phyloP scores from a whole-genome alignment of 2,113 vertebrate genomes.

The Gambusia affinis region DNA sequence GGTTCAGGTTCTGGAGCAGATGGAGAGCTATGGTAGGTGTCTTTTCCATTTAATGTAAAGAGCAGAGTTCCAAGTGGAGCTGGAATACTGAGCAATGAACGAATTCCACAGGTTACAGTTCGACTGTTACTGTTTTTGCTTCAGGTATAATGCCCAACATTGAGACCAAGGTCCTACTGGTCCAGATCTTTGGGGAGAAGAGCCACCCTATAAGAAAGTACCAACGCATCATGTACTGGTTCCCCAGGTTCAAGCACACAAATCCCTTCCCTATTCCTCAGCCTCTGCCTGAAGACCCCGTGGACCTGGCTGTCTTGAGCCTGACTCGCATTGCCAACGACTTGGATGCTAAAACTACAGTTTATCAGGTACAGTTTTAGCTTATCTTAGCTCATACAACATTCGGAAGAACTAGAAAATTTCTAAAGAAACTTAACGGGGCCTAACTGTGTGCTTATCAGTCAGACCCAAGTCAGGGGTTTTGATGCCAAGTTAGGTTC shows the following conservation, averaged over 20 bases:
- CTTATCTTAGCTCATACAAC: not conserved
- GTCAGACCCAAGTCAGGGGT: too few relatives aligned
- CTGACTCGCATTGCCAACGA: conserved; percentile 84
- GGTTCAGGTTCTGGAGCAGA: conserved; percentile 86
- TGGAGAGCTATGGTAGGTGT: conserved; percentile 86
- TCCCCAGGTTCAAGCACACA: conserved; percentile 83
- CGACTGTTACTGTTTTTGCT: not conserved
- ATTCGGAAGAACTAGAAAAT: too few relatives aligned
- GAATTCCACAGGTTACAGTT: not conserved
- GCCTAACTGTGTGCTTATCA: too few relatives aligned
- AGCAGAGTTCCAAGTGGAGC: not conserved
- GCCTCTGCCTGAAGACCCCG: conserved; percentile 78
- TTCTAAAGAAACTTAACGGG: too few relatives aligned
- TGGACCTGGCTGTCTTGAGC: conserved; percentile 82
- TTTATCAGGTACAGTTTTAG: conserved; percentile 82
- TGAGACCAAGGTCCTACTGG: conserved; percentile 86
- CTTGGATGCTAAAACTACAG: conserved; percentile 77
- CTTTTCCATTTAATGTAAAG: not conserved
- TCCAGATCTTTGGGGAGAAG: conserved; percentile 86
- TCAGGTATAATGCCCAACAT: conserved; percentile 85
- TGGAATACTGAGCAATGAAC: too few relatives aligned
- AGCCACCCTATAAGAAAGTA: conserved; percentile 88
- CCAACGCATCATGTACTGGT: conserved; percentile 88
- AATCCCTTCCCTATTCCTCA: conserved; percentile 85
- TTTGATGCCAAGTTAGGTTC: too few relatives aligned